phyloP scores from a whole-genome alignment of 2,888 invertebrate species.

The Carabus problematicus region DNA sequence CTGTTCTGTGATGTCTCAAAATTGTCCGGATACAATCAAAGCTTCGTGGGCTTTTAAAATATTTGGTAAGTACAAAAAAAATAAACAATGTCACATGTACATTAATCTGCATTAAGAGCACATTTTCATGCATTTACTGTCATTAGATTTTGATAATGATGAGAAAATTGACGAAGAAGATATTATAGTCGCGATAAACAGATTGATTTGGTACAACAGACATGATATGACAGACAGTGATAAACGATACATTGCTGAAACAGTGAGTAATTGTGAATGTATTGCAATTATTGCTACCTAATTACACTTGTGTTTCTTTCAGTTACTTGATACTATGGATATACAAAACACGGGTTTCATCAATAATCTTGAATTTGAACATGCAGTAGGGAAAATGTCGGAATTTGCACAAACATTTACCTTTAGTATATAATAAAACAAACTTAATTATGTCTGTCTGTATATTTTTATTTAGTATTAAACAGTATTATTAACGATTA shows the following conservation, averaged over 20 bases:
- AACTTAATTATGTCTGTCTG: background rate
- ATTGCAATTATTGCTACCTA: slow-evolving; percentile 1
- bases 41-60: slow-evolving; percentile 80
- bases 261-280: slow-evolving; percentile 58
- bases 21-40: slow-evolving; percentile 75
- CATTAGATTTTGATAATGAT: slow-evolving; percentile 69
- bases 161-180: slow-evolving; percentile 66
- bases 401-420: slow-evolving; percentile 59
- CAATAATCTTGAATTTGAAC: slow-evolving; percentile 66
- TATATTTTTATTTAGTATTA: slow-evolving; percentile 1
- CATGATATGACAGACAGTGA: slow-evolving; percentile 58
- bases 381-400: slow-evolving; percentile 67
- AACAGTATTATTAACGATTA: slow-evolving; percentile 54
- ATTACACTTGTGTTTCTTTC: slow-evolving; percentile 50
- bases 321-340: slow-evolving; percentile 70
- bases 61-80: slow-evolving; percentile 65
- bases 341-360: slow-evolving; percentile 66
- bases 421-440: slow-evolving; percentile 22
- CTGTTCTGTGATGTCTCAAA: slow-evolving; percentile 76
- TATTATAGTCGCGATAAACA: slow-evolving; percentile 63
- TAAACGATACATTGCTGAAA: slow-evolving; percentile 64
- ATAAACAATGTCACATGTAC: background rate
- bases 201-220: slow-evolving; percentile 56
- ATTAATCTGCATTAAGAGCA: slow-evolving; percentile 13
- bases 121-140: background rate